These are phyloP conservation scores for Oostethus manadensis DNA, from an alignment of 2,113 vertebrate genomes.

Conservation along the genomic window DNA sequence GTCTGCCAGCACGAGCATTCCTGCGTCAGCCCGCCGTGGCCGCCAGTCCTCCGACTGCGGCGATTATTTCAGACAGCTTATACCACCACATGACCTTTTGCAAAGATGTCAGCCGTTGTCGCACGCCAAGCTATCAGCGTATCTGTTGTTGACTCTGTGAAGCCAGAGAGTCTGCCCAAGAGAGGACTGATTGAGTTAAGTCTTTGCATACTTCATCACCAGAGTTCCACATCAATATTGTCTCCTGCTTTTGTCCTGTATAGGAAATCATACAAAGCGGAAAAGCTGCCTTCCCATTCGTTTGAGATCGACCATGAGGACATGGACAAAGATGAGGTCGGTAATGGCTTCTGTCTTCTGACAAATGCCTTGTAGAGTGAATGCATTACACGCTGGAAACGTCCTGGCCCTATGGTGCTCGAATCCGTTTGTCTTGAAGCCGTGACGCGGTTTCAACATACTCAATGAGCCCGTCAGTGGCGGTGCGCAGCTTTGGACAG, in stretches of 20 bases:
- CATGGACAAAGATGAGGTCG: constrained; percentile 94
- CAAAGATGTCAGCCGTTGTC: constrained; percentile 14
- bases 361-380: constrained; percentile 34
- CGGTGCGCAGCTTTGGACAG: constrained; percentile 25
- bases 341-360: constrained; percentile 36
- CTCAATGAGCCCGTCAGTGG: constrained; percentile 29
- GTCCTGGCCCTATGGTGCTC: constrained; percentile 21
- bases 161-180: constrained; percentile 20
- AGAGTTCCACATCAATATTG: constrained; percentile 7
- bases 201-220: constrained; percentile 18
- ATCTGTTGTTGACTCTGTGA: constrained; percentile 44
- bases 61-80: constrained; percentile 25
- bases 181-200: constrained; percentile 28
- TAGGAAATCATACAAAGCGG: constrained; percentile 84
- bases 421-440: constrained; percentile 34
- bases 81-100: constrained; percentile 44
- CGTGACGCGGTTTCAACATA: constrained; percentile 32
- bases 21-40: constrained; percentile 26
- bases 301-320: constrained; percentile 98
- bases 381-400: constrained; percentile 27
- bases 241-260: constrained; percentile 7
- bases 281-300: constrained; percentile 92
- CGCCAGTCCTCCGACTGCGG: constrained; percentile 23
- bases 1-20: constrained; percentile 32
- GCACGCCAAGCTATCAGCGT: constrained; percentile 43